Conservation (phyloP, 2,888 invertebrate species). For the Lutraria lutraria region DNA sequence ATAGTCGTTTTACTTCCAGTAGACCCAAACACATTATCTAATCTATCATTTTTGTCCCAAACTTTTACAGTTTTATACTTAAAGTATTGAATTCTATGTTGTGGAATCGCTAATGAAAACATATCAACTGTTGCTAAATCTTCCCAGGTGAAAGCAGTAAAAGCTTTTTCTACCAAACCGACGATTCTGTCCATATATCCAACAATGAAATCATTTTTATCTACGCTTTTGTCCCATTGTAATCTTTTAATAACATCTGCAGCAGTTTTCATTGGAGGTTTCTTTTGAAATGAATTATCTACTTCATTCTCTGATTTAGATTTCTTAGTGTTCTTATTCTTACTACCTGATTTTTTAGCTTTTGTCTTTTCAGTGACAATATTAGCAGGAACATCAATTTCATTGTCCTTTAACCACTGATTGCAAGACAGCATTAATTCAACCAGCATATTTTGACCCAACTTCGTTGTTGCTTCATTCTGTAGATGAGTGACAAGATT, state of each 20-base stretch:
- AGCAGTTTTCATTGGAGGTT: constrained; percentile 87
- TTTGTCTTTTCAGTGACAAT: constrained; percentile 28
- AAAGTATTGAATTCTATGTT: constrained; percentile 88
- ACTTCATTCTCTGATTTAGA: constrained; percentile 18
- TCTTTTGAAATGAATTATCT: constrained; percentile 69
- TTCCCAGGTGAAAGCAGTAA: constrained; percentile 87
- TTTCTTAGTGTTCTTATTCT: constrained; percentile 37
- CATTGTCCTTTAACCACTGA: constrained; percentile 64
- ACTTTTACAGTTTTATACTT: constrained; percentile 87
- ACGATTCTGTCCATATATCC: constrained; percentile 87
- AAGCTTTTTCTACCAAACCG: constrained; percentile 87
- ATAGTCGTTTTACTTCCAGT: constrained; percentile 83
- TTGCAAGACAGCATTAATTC: constrained; percentile 53
- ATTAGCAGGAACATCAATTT: constrained; percentile 57
- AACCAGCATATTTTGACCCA: constrained; percentile 50
- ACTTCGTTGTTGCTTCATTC: constrained; percentile 66
- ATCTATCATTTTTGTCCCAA: constrained; percentile 87
- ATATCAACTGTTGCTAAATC: constrained; percentile 87
- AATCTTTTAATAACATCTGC: constrained; percentile 87
- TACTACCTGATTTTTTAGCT: constrained; percentile 68
- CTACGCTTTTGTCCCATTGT: constrained; percentile 87
- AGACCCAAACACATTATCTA: constrained; percentile 87
- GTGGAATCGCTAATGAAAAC: constrained; percentile 87
- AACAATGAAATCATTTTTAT: constrained; percentile 85
- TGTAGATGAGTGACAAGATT: constrained; percentile 68